A percentile compares a stretch with the other conserved stretches of the same genome.
Evolutionary conservation across 2,113 vertebrate genomes (phyloP).

Genomic region (Ahaetulla prasina): DNA sequence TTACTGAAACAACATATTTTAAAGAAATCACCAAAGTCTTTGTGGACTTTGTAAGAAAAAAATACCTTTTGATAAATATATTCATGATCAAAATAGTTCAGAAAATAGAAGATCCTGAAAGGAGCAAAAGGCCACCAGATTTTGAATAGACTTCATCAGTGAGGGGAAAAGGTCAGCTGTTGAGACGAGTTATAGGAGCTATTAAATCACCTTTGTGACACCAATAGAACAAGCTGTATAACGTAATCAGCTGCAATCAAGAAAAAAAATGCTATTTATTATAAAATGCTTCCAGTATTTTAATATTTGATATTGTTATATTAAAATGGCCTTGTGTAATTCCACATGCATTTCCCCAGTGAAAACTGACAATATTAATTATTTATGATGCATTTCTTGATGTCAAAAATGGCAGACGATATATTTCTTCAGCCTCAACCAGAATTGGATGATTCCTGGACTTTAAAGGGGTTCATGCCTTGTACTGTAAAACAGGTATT

Average conservation of each 20-base stretch:
- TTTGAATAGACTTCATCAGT: constrained; percentile 98
- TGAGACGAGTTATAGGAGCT: constrained; percentile 87
- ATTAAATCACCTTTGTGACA: constrained; percentile 86
- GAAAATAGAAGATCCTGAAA: constrained; percentile 71
- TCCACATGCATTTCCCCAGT: constrained; percentile 57
- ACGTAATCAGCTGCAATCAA: constrained; percentile 98
- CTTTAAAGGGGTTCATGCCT: constrained; percentile 23
- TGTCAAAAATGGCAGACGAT: constrained; percentile 50
- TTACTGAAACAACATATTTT: constrained; percentile 43
- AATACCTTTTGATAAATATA: constrained; percentile 78
- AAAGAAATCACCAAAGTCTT: constrained; percentile 56
- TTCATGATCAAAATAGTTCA: constrained; percentile 80
- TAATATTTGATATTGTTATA: constrained; percentile 72
- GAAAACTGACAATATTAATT: constrained; percentile 62
- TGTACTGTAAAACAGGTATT: constrained; percentile 21
- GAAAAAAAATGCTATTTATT: constrained; percentile 91
- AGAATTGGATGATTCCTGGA: constrained; percentile 31
- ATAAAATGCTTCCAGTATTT: constrained; percentile 76
- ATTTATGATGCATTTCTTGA: constrained; percentile 58
- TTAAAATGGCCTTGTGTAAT: constrained; percentile 58
- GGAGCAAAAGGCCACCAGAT: constrained; percentile 80
- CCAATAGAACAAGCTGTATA: constrained; percentile 83
- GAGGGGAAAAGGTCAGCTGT: constrained; percentile 86
- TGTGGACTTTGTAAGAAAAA: constrained; percentile 60
- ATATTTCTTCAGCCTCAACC: constrained; percentile 49